Conservation (phyloP, 2,888 invertebrate species). For the Mythimna impura region DNA sequence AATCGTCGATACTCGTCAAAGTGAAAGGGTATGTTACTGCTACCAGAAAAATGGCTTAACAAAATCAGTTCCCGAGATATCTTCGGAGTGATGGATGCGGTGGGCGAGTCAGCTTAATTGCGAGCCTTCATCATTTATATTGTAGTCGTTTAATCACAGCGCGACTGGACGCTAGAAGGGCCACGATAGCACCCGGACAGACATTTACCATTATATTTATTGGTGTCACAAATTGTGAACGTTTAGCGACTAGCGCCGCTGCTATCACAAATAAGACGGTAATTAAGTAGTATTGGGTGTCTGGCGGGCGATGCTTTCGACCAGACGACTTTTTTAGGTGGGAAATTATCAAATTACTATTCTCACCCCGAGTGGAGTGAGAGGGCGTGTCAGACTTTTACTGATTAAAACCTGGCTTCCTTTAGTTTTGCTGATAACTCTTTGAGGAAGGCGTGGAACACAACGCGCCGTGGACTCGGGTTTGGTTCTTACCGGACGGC, state of each 20-base stretch:
- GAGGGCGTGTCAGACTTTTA: too few relatives aligned
- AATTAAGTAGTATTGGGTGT: constrained; percentile 37
- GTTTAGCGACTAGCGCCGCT: constrained; percentile 33
- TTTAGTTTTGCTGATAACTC: too few relatives aligned
- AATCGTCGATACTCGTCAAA: constrained; percentile 28
- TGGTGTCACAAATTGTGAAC: constrained; percentile 55
- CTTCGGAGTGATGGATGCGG: constrained; percentile 79
- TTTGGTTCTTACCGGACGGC: too few relatives aligned
- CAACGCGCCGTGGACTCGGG: too few relatives aligned
- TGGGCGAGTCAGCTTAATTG: constrained; percentile 78
- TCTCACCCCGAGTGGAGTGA: too few relatives aligned
- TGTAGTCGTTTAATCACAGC: constrained; percentile 81
- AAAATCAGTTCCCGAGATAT: constrained; percentile 77
- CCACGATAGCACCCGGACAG: constrained; percentile 43
- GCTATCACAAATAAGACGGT: constrained; percentile 36
- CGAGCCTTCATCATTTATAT: constrained; percentile 82
- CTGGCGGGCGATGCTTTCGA: neutral
- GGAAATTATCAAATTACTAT: too few relatives aligned
- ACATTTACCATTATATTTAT: constrained; percentile 60
- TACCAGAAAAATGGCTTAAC: constrained; percentile 71
- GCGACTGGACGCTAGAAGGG: constrained; percentile 48
- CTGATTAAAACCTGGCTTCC: too few relatives aligned
- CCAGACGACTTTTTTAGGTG: neutral
- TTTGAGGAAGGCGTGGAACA: too few relatives aligned
- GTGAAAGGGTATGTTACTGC: constrained; percentile 41